These are phyloP conservation scores for Drosophila repletoides DNA, from an alignment of 1,140 invertebrate genomes.

Conservation along the genomic window DNA sequence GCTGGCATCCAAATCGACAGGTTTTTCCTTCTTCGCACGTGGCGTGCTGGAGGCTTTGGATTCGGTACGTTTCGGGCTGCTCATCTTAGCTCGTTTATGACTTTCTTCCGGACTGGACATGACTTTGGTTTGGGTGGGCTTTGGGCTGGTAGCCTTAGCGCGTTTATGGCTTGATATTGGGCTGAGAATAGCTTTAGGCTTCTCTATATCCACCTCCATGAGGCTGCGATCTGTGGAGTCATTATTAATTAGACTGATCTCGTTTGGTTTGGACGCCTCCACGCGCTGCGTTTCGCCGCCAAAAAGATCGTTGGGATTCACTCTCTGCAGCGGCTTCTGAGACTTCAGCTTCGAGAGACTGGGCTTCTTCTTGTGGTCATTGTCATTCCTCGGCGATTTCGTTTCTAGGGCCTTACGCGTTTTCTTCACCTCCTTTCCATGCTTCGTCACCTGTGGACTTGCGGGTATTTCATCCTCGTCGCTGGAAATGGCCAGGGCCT, in stretches of 20 bases:
- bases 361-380: conserved; percentile 48
- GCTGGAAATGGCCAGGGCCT: conserved; percentile 67
- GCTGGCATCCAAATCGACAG: conserved; percentile 50
- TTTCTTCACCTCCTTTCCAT: conserved; percentile 40
- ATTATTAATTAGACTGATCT: conserved; percentile 49
- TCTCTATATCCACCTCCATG: conserved; percentile 64
- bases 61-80: conserved; percentile 6
- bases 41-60: conserved; percentile 41
- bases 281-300: conserved; percentile 71
- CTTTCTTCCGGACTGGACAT: not conserved
- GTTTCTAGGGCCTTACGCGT: conserved; percentile 3
- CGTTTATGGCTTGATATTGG: not conserved
- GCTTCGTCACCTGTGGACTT: conserved; percentile 47
- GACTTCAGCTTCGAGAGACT: conserved; percentile 58
- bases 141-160: too few species aligned
- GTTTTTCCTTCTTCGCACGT: conserved; percentile 41
- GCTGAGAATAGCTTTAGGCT: not conserved
- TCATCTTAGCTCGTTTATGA: conserved; percentile 23
- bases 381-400: conserved; percentile 5
- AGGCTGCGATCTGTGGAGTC: conserved; percentile 66
- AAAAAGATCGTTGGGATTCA: conserved; percentile 65
- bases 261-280: conserved; percentile 58
- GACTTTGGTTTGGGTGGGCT: not conserved
- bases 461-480: conserved; percentile 64
- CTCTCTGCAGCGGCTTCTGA: conserved; percentile 32